Evolutionary conservation across 1,140 invertebrate species (phyloP).

Genomic region (Drosophila takahashii): DNA sequence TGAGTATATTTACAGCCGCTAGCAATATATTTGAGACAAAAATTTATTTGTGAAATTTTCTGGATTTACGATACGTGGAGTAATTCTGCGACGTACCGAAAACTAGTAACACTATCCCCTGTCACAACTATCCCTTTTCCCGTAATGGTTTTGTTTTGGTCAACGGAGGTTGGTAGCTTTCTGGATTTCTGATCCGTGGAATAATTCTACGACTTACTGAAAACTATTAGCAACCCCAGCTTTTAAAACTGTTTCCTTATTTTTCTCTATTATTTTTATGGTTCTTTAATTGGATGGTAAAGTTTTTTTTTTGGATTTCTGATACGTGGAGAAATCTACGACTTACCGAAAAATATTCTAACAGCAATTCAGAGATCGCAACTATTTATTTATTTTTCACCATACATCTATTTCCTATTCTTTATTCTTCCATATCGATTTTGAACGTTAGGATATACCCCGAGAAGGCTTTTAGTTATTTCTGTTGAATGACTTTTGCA

Average conservation of each 20-base stretch:
- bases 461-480: not conserved
- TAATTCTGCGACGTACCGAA: conserved; percentile 10
- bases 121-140: not conserved
- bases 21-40: conserved; percentile 1
- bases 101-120: not conserved
- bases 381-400: not conserved
- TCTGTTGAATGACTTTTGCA: not conserved
- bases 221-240: conserved; percentile 1
- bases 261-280: not conserved
- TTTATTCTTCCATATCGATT: not conserved
- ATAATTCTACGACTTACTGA: not conserved
- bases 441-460: not conserved
- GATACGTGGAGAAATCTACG: not conserved
- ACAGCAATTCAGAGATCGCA: not conserved
- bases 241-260: not conserved
- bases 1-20: conserved; percentile 7
- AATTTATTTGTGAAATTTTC: not conserved
- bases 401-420: not conserved
- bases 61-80: conserved; percentile 1
- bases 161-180: not conserved
- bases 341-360: conserved; percentile 1
- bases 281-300: not conserved
- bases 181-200: conserved; percentile 1
- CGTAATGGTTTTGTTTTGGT: not conserved
- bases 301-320: not conserved